A percentile compares a stretch with the other conserved stretches of the same genome.
Evolutionary conservation across 2,888 invertebrate genomes (phyloP).

Genomic region (Mactromeris polynyma): DNA sequence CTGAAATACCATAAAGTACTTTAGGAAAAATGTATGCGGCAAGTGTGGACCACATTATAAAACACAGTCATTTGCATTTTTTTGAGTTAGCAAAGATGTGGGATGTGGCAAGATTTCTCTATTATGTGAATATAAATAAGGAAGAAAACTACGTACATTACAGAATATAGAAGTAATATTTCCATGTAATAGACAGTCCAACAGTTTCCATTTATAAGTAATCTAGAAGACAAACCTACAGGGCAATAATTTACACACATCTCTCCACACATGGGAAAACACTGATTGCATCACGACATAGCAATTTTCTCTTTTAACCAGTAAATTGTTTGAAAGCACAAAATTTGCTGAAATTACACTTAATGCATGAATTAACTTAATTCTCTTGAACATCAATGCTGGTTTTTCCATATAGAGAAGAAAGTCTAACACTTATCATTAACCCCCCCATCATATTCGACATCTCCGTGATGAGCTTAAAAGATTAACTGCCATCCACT

Average conservation of each 20-base stretch:
- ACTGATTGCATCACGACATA: slow-evolving; percentile 64
- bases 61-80: no score
- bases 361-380: slow-evolving; percentile 72
- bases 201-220: slow-evolving; percentile 67
- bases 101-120: neutral
- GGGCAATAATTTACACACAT: slow-evolving; percentile 58
- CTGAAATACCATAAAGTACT: no score
- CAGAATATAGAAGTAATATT: slow-evolving; percentile 37
- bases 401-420: slow-evolving; percentile 47
- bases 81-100: neutral
- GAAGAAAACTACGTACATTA: slow-evolving; percentile 17
- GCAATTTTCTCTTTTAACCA: slow-evolving; percentile 70
- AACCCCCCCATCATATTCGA: slow-evolving; percentile 53
- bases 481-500: slow-evolving; percentile 70
- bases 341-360: slow-evolving; percentile 69
- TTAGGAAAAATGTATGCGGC: no score
- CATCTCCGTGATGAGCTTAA: slow-evolving; percentile 64
- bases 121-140: neutral
- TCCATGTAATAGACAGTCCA: slow-evolving; percentile 53
- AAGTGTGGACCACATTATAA: no score
- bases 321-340: slow-evolving; percentile 73
- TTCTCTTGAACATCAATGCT: slow-evolving; percentile 43
- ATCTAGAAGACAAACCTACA: slow-evolving; percentile 57
- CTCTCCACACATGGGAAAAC: slow-evolving; percentile 59
- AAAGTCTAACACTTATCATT: slow-evolving; percentile 58